Evolutionary conservation across 2,888 invertebrate species (phyloP), one percentile per base, ranked within the genome.

Genomic region (Teleiodes luculella): DNA sequence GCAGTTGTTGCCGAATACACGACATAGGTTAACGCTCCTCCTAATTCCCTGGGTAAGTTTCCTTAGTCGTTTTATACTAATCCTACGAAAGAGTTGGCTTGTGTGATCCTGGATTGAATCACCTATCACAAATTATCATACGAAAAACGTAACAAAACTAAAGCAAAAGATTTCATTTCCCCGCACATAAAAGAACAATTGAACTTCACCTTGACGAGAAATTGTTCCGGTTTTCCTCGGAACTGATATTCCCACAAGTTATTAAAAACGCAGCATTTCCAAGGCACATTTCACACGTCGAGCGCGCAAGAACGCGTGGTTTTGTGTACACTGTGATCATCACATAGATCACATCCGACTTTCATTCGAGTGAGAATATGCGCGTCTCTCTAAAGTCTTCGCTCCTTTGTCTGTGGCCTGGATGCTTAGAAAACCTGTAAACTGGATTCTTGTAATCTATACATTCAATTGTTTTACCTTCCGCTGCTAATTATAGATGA

Each of bases 311-410:
- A 86, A 83, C 73, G 68, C 68, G 70, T 78, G 77, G 78, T 72
- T 77, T 74, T 74, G 72, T 79, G 83, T 82, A 80, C 81, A 78
- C 76, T 86, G 84, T 84, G 84, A 72, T 87, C 88, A 86, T 87
- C 81, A 78, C 76, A 85, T 84, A 83, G 84, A 72, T 87, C 88
- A 86, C 88, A 88, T 89, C 88, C 88, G 86, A 89, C 88, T 88
- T 88, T 87, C 88, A 79, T 87, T 78, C 48, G 53, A 43, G 70
- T 74, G 75, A 70, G 77, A 77, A 76, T 66, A 75, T 5, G 43
- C 24, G 10, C 24, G 76, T 79, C 76, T 79, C 78, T 69, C 66
- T 61, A 49, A 39, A 67, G 73, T 80, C 83, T 66, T n/a, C n/a
- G n/a, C 84, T 76, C 80, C 86, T 85, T 86, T 87, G 86, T 87